Evolutionary conservation across 2,113 vertebrate genomes (phyloP).

Genomic region (Grallaria varia): DNA sequence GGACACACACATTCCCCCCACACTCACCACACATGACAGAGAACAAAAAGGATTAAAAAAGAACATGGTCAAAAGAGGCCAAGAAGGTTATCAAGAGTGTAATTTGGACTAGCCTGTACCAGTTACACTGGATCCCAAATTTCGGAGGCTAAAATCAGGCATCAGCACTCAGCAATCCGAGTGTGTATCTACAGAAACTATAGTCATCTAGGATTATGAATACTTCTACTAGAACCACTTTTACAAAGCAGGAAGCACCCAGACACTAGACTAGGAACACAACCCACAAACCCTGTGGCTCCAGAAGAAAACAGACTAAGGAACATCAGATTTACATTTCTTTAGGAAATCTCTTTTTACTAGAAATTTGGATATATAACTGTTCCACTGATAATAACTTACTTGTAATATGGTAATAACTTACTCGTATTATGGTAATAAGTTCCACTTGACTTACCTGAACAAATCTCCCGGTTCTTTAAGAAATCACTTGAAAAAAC

Average conservation of each 20-base stretch:
- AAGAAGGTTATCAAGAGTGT: not conserved
- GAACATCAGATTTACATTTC: not conserved
- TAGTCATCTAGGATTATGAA: not conserved
- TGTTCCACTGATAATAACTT: not conserved
- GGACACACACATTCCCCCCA: no score
- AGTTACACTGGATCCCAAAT: not conserved
- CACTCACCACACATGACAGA: not conserved
- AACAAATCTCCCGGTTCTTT: not conserved
- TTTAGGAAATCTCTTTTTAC: not conserved
- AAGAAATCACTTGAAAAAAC: slow-evolving; percentile 32
- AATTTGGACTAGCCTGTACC: not conserved
- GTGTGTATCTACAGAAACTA: not conserved
- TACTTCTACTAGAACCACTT: not conserved
- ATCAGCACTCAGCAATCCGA: not conserved
- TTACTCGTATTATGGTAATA: not conserved
- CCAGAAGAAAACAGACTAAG: not conserved
- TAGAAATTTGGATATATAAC: not conserved
- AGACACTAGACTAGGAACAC: not conserved
- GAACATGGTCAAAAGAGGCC: not conserved
- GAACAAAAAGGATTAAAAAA: not conserved
- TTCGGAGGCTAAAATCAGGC: not conserved
- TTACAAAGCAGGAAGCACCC: not conserved
- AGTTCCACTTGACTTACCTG: not conserved
- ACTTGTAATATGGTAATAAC: not conserved
- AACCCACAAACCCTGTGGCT: not conserved